Conservation (phyloP, 2,113 vertebrate genomes). For the Nematolebias whitei region DNA sequence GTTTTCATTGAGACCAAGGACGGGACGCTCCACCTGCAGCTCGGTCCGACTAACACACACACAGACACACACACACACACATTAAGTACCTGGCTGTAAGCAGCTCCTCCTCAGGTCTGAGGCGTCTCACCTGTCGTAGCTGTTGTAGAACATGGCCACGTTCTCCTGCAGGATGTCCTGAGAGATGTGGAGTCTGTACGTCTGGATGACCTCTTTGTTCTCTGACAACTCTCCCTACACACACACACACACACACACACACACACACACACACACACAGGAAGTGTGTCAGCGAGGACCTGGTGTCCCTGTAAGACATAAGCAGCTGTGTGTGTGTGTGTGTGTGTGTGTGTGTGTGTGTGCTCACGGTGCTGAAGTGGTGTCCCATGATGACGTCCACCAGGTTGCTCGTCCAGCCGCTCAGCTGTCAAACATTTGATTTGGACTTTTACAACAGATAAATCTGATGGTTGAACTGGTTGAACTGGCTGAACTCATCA, state of each 20-base stretch:
- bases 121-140: constrained; percentile 87
- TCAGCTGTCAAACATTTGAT: constrained; percentile 77
- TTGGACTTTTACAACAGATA: background rate
- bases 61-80: constrained; percentile 25
- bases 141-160: constrained; percentile 88
- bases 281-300: background rate
- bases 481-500: background rate
- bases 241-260: constrained; percentile 8
- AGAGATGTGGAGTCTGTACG: constrained; percentile 91
- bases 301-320: background rate
- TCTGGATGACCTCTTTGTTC: constrained; percentile 92
- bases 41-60: constrained; percentile 45
- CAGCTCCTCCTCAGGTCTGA: background rate
- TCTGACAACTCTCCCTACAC: constrained; percentile 90
- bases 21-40: constrained; percentile 59
- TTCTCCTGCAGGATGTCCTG: constrained; percentile 96
- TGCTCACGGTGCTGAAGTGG: constrained; percentile 93
- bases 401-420: constrained; percentile 92
- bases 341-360: too few relatives aligned
- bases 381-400: constrained; percentile 92
- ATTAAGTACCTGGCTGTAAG: background rate
- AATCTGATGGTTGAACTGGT: too few relatives aligned
- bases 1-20: constrained; percentile 48
- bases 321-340: background rate
- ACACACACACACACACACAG: constrained; percentile 9